A percentile compares a stretch with the other conserved stretches of the same genome.
phyloP scores from a whole-genome alignment of 2,888 invertebrate species.

The Tipula confusa region DNA sequence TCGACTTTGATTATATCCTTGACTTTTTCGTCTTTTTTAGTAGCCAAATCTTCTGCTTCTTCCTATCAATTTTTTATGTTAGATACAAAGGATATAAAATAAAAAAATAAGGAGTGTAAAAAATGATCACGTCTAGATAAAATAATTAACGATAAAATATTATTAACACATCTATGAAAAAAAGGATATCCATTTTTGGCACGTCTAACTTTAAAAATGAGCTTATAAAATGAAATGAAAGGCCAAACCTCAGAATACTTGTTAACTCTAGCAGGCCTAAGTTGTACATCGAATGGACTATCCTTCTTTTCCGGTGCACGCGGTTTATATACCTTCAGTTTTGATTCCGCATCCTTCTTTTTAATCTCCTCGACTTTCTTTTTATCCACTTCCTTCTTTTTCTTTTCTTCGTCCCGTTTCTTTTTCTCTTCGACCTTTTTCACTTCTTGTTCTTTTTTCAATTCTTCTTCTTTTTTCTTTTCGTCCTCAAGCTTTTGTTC shows the following conservation, averaged over 20 bases:
- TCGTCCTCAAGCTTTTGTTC: constrained; percentile 43
- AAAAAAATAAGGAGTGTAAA: not conserved
- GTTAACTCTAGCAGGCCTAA: constrained; percentile 39
- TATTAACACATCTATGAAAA: not conserved
- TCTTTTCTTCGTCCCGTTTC: constrained; percentile 48
- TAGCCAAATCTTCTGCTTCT: constrained; percentile 6
- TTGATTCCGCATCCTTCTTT: constrained; percentile 37
- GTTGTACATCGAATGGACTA: constrained; percentile 52
- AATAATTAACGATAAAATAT: not conserved
- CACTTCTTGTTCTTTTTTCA: constrained; percentile 52
- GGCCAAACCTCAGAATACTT: constrained; percentile 21
- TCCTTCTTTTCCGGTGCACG: constrained; percentile 44
- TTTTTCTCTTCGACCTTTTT: constrained; percentile 52
- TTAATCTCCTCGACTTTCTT: constrained; percentile 40
- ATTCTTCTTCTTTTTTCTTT: constrained; percentile 51
- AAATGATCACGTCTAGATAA: not conserved
- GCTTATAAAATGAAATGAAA: not conserved
- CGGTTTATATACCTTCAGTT: constrained; percentile 38
- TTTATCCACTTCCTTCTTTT: constrained; percentile 46
- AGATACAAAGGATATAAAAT: constrained; percentile 8
- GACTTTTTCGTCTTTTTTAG: not conserved
- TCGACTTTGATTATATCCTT: not conserved
- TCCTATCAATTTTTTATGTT: not conserved
- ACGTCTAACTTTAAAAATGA: not conserved
- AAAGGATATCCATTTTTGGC: constrained; percentile 21